These are phyloP conservation scores for Drosophila anomalata DNA, from an alignment of 2,888 invertebrate species.

Conservation along the genomic window DNA sequence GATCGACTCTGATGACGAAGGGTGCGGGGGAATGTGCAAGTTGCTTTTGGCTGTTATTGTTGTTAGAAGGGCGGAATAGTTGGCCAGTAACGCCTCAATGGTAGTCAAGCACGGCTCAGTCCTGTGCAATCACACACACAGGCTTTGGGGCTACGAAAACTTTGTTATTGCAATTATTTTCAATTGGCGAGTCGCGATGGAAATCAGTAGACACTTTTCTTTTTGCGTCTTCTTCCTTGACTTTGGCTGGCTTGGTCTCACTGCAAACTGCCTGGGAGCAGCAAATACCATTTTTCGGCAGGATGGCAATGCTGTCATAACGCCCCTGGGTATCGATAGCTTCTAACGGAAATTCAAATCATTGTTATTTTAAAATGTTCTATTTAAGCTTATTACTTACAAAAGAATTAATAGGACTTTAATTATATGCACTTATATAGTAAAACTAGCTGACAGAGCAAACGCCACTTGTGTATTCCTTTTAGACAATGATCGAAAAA, in stretches of 20 bases:
- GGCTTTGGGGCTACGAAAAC: neutral
- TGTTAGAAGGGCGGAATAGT: conserved; percentile 12
- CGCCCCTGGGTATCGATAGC: neutral
- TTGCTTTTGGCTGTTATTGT: conserved; percentile 22
- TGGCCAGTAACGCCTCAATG: neutral
- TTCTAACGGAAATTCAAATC: neutral
- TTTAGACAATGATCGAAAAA: too few species aligned
- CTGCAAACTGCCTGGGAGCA: neutral
- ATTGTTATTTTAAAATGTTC: neutral
- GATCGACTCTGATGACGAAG: conserved; percentile 42
- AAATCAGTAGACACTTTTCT: conserved; percentile 21
- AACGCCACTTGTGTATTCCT: too few species aligned
- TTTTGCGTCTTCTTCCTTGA: conserved; percentile 39
- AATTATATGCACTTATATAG: neutral
- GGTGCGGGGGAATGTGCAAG: conserved; percentile 44
- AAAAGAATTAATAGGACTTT: neutral
- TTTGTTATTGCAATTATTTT: conserved; percentile 20
- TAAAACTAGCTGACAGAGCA: too few species aligned
- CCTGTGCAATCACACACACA: conserved; percentile 15
- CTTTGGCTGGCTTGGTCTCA: conserved; percentile 9
- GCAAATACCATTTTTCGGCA: neutral
- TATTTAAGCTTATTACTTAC: neutral
- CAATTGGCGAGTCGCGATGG: conserved; percentile 9
- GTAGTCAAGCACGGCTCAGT: conserved; percentile 3
- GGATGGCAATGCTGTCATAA: neutral